Evolutionary conservation across 2,888 invertebrate genomes (phyloP).

Genomic region (Caenorhabditis sp.): DNA sequence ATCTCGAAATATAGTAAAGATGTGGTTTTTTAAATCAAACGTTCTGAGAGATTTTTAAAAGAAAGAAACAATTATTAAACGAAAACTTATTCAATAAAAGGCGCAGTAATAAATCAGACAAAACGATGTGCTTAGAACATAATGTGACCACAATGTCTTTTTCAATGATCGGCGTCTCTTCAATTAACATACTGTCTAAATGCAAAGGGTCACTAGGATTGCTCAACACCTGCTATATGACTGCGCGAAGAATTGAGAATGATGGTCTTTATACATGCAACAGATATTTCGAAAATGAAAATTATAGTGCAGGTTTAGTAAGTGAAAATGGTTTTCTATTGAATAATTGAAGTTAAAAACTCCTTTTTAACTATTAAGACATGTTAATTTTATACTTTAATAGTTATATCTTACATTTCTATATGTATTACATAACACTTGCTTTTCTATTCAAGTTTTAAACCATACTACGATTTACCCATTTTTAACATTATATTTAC

Average conservation of each 20-base stretch:
- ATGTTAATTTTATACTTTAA: too few relatives aligned
- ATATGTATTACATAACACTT: background rate
- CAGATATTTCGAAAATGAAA: background rate
- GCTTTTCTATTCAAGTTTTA: too few relatives aligned
- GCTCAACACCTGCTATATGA: conserved; percentile 3
- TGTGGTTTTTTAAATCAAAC: too few relatives aligned
- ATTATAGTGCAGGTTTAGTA: too few relatives aligned
- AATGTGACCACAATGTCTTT: background rate
- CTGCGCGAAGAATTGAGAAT: background rate
- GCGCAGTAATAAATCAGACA: background rate
- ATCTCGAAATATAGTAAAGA: too few relatives aligned
- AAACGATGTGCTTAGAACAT: background rate
- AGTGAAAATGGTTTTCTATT: too few relatives aligned
- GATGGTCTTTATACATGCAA: background rate
- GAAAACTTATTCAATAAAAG: background rate
- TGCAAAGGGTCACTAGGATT: conserved; percentile 9
- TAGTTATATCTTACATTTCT: too few relatives aligned
- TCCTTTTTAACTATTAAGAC: too few relatives aligned
- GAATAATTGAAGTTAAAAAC: too few relatives aligned
- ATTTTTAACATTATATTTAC: too few relatives aligned
- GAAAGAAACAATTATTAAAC: conserved; percentile 2
- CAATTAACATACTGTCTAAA: background rate
- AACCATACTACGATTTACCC: too few relatives aligned
- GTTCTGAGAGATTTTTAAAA: background rate
- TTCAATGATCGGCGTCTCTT: background rate